Evolutionary conservation across 37 sponge, comb jelly and placozoan species (phyloP), one percentile per base, ranked within the genome.

Genomic region (Axinella damicornis): DNA sequence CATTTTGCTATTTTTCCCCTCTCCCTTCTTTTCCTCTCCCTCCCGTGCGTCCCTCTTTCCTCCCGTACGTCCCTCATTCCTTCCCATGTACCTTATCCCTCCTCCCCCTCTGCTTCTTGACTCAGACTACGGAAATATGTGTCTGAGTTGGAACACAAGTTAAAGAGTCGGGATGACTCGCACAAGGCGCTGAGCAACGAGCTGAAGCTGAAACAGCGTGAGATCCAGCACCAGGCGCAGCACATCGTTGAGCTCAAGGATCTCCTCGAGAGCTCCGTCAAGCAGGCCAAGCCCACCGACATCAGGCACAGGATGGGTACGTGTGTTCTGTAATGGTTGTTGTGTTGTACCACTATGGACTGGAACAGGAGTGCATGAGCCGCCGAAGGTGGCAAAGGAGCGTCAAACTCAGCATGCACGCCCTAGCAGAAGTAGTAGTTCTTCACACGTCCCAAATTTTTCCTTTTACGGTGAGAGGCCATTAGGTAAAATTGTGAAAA

Each of bases 191-290:
- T 87, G 17, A 65, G 77, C 34, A 59, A 39, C 15, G 89, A 92
- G 33, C 52, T 77, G 24, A 65, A 78, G 20, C 72, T 76, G 69
- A 83, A 83, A 55, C 33, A 72, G n/a, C 64, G 33, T 24, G 83
- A 81, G 37, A 78, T 85, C 1, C 58, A 71, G 53, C 46, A 78
- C 35, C 80, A 36, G 21, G 38, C 67, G 27, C 91, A 90, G 33
- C 25, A 60, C 28, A 55, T 76, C 52, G 69, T 60, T 25, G 87
- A 86, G 60, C 71, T 78, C 38, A 78, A 69, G 56, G 87, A 86
- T 5, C 39, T 86, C 21, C 79, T 86, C 6, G 35, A 78, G 53
- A 62, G 54, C 22, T 71, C 73, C n/a, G 71, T 86, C 32, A 32
- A 63, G 52, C 53, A 69, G 38, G 32, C 79, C 20, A 79, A 58